phyloP scores from a whole-genome alignment of 30 jellyfish, hydroid and myxozoan species.

The Rhopilema esculentum region DNA sequence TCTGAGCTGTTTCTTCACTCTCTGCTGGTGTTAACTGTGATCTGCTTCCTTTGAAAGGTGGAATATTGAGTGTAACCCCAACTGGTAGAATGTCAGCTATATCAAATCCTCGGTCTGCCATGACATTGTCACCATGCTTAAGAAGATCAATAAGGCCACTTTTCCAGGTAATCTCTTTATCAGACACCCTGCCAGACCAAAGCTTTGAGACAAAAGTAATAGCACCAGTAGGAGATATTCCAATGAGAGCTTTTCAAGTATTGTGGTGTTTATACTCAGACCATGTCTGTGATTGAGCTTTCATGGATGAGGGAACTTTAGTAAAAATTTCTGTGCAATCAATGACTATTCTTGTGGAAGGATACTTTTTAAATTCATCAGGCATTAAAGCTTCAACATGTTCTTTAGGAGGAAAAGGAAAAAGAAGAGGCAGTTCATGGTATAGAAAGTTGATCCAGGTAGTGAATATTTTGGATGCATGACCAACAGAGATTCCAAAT shows the following conservation, averaged over 20 bases:
- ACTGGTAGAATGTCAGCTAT: conserved; percentile 39
- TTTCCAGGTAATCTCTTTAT: conserved; percentile 38
- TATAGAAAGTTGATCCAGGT: conserved; percentile 59
- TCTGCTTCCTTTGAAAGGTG: conserved; percentile 43
- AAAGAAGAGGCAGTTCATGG: conserved; percentile 48
- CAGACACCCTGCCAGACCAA: conserved; percentile 44
- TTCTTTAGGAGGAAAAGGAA: conserved; percentile 64
- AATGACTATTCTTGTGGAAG: conserved; percentile 52
- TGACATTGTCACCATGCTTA: conserved; percentile 34
- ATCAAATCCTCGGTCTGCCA: conserved; percentile 74
- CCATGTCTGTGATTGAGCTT: conserved; percentile 33
- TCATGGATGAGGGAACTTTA: conserved; percentile 45
- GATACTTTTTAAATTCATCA: conserved; percentile 16
- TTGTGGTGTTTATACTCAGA: conserved; percentile 20
- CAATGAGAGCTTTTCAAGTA: conserved; percentile 18
- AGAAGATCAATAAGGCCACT: conserved; percentile 27
- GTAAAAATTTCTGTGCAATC: conserved; percentile 54
- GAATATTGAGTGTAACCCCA: conserved; percentile 47
- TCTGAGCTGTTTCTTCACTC: conserved; percentile 30
- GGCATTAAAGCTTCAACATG: conserved; percentile 4
- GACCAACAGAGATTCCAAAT: conserved; percentile 49
- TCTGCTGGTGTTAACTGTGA: conserved; percentile 58
- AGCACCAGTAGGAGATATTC: conserved; percentile 17
- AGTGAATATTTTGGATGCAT: conserved; percentile 49
- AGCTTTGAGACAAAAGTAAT: conserved; percentile 28